Conservation (phyloP, 2,797 vertebrate species). For the Sebastes trivittatus region DNA sequence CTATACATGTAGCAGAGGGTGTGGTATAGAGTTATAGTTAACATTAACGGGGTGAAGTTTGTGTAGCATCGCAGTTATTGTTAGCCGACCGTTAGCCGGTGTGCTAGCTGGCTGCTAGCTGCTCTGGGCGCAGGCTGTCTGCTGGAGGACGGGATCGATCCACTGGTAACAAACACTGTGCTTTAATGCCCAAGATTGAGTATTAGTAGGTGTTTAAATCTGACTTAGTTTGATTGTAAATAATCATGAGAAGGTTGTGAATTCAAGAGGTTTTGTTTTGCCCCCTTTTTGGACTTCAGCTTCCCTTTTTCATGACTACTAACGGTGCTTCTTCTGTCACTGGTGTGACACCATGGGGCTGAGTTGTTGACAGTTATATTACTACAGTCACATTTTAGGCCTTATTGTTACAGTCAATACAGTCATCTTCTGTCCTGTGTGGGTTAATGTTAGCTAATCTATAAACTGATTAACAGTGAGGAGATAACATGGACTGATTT, state of each 20-base stretch:
- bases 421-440: not conserved
- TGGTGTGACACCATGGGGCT: not conserved
- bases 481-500: not conserved
- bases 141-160: conserved; percentile 28
- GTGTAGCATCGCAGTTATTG: conserved; percentile 63
- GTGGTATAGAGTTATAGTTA: accelerated
- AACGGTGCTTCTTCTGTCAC: not conserved
- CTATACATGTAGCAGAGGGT: accelerated
- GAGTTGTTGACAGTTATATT: not conserved
- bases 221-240: no score
- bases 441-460: not conserved
- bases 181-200: accelerated
- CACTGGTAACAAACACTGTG: not conserved
- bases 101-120: conserved; percentile 59
- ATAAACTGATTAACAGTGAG: not conserved
- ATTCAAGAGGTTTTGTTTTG: not conserved
- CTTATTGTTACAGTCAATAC: not conserved
- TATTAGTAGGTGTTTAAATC: accelerated
- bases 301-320: conserved; percentile 4
- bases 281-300: not conserved
- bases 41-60: conserved; percentile 28
- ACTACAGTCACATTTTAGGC: not conserved
- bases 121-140: conserved; percentile 67
- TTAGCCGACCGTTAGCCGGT: conserved; percentile 69
- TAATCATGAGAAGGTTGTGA: accelerated